phyloP scores from a whole-genome alignment of 1,140 invertebrate genomes.

The Gerris buenoi region DNA sequence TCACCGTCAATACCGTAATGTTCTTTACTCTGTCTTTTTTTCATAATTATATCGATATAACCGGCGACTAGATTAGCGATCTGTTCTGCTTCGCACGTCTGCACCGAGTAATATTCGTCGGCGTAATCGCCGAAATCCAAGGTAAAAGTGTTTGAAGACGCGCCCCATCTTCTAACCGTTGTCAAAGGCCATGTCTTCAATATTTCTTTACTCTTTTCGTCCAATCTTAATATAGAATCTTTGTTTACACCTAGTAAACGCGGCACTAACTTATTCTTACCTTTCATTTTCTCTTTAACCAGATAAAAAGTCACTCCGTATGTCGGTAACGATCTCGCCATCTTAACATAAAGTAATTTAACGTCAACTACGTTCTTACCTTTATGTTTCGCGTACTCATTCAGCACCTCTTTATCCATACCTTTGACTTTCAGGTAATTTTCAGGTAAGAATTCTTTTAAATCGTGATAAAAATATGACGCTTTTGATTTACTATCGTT shows the following conservation, averaged over 20 bases:
- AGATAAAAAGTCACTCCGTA: slow-evolving; percentile 99
- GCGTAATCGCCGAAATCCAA: slow-evolving; percentile 99
- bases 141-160: slow-evolving; percentile 97
- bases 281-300: slow-evolving; percentile 97
- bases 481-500: slow-evolving; percentile 84
- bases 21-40: slow-evolving; percentile 89
- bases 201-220: slow-evolving; percentile 96
- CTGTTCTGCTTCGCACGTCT: slow-evolving; percentile 96
- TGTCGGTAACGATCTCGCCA: slow-evolving; percentile 82
- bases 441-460: slow-evolving; percentile 92
- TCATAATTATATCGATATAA: slow-evolving; percentile 98
- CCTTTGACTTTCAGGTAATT: slow-evolving; percentile 90
- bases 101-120: slow-evolving; percentile 95
- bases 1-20: slow-evolving; percentile 98
- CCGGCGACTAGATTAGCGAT: slow-evolving; percentile 95
- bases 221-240: slow-evolving; percentile 89
- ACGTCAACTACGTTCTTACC: slow-evolving; percentile 81
- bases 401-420: slow-evolving; percentile 93
- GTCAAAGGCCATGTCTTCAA: slow-evolving; percentile 90
- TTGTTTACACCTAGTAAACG: slow-evolving; percentile 93
- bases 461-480: slow-evolving; percentile 45
- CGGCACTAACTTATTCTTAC: slow-evolving; percentile 94
- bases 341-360: slow-evolving; percentile 93
- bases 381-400: slow-evolving; percentile 67
- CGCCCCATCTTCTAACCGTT: slow-evolving; percentile 92